Percentiles rank a stretch among this genome's conserved stretches.
Evolutionary conservation across 2,113 vertebrate species (phyloP).

Genomic region (Rhabdomys dilectus): DNA sequence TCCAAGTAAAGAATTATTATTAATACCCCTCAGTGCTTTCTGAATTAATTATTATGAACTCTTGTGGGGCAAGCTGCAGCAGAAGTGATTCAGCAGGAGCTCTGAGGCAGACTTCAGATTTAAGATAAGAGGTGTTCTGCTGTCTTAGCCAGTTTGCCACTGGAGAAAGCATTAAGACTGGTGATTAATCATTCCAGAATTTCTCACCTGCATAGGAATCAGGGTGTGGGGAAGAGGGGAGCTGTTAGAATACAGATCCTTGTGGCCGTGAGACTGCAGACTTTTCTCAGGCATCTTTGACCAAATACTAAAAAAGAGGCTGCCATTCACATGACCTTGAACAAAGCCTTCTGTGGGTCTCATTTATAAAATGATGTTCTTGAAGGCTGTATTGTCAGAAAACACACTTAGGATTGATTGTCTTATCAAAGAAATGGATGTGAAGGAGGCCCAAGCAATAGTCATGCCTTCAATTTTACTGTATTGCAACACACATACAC

Average conservation of each 20-base stretch:
- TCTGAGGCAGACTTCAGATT: neutral
- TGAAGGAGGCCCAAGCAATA: neutral
- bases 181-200: neutral
- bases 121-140: neutral
- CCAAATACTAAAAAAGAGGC: neutral
- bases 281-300: neutral
- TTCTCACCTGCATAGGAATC: neutral
- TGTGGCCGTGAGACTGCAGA: neutral
- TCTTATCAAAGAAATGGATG: neutral
- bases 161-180: neutral
- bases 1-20: constrained; percentile 16
- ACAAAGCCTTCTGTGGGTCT: neutral
- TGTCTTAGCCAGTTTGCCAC: neutral
- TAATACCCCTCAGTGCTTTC: neutral
- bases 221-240: too few species aligned
- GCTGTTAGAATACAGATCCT: neutral
- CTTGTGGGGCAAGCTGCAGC: neutral
- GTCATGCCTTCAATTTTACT: neutral
- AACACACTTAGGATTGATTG: neutral
- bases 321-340: neutral
- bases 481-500: neutral
- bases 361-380: neutral
- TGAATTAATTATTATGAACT: constrained; percentile 27
- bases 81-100: neutral
- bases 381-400: neutral